These are phyloP conservation scores for Proterorhinus semilunaris DNA, from an alignment of 2,113 vertebrate genomes.

Conservation along the genomic window DNA sequence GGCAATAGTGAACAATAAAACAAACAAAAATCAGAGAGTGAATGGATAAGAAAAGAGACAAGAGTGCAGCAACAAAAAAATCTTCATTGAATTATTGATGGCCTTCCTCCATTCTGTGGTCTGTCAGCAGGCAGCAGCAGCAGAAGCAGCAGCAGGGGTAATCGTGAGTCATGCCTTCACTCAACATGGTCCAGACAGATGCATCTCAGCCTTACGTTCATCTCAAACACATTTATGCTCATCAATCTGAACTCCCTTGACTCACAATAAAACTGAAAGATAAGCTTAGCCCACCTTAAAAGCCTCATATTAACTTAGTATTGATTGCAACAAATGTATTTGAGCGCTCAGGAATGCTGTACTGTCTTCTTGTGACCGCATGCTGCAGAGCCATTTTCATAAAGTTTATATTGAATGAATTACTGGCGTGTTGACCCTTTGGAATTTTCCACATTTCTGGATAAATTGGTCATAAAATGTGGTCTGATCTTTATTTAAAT, in stretches of 20 bases:
- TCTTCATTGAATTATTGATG: constrained; percentile 76
- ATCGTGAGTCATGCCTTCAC: constrained; percentile 52
- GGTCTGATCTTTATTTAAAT: too few species aligned
- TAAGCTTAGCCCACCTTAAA: constrained; percentile 49
- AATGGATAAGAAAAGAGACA: constrained; percentile 17
- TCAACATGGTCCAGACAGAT: constrained; percentile 28
- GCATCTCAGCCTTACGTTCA: constrained; percentile 13
- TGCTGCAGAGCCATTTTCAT: neutral
- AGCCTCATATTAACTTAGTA: constrained; percentile 51
- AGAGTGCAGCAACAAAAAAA: constrained; percentile 37
- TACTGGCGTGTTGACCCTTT: neutral
- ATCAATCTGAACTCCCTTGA: neutral
- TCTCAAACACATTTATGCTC: neutral
- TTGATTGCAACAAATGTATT: constrained; percentile 44
- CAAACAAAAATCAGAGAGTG: constrained; percentile 26
- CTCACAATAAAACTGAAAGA: constrained; percentile 23
- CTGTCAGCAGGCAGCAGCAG: constrained; percentile 52
- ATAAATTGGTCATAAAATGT: too few species aligned
- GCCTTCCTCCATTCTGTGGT: constrained; percentile 56
- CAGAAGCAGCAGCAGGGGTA: constrained; percentile 48
- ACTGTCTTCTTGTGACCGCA: neutral
- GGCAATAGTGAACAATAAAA: neutral
- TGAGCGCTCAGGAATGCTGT: constrained; percentile 17
- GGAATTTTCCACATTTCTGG: too few species aligned
- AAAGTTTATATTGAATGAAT: neutral